Evolutionary conservation across 2,113 vertebrate genomes (phyloP), one percentile per base, ranked within the genome.

Genomic region (Stegostoma tigrinum): DNA sequence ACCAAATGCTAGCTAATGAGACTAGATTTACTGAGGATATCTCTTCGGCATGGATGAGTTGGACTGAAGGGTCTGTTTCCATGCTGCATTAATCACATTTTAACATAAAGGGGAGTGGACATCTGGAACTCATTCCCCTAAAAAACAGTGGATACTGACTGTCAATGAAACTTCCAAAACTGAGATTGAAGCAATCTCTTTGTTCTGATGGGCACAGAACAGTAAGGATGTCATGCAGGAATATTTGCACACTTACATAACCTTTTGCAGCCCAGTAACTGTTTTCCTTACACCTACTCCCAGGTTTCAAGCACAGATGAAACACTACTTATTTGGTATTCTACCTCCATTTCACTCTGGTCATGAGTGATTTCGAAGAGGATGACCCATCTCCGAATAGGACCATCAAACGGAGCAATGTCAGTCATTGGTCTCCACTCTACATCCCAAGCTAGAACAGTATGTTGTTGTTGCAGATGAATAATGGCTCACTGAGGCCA

Each of bases 131-230:
- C 42, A 75, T 12, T 12, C 23, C 42, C 6, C 42, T 5, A 86
- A 24, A 86, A 48, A 45, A 45, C 23, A 48, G 45, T 86, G 42
- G 19, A 5, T 48, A 6, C 42, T 48, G 23, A 15, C 1, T 17
- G n/a, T 42, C 78, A 83, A 83, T 83, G n/a, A 83, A 38, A 83
- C 78, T 83, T 83, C 15, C 83, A 86, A 86, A n/a, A 83, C n/a
- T 83, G 78, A 83, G 78, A 83, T 42, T 48, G 24, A 89, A 89
- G 24, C 52, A 12, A n/a, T 55, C 52, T 64, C 24, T 15, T 90
- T 61, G 48, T 34, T 34, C 12, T 34, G 30, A 5, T 55, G 30
- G 80, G 87, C 12, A 14, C 30, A 61, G 52, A 90, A 17, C 55
- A 90, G 30, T 17, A 61, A 55, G 17, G 4, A 34, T 90, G 15